Base-by-base conservation (phyloP, 30 jellyfish, hydroid and myxozoan species). In the Chrysaora quinquecirrha region DNA sequence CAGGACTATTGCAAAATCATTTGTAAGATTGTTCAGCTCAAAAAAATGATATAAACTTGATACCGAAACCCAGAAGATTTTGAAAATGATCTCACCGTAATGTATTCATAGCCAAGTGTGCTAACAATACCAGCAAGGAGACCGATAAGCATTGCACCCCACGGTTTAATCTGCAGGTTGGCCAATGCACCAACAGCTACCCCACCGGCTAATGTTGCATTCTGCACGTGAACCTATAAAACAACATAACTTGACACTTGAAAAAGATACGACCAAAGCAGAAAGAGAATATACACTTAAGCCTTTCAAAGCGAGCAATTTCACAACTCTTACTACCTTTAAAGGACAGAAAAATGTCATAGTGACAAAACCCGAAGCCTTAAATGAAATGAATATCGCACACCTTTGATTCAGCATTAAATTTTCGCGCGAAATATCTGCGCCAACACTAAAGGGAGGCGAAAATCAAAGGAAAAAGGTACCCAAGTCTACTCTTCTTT, bases 81-180 rank as follows among this genome's bases (percentile, higher is more conserved):
- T 9, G n/a, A 52, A 3, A 3, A 52, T 52, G 68, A 3, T 12
- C 93, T 71, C 68, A 91, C 98, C 80, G 95, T 69, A 18, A 91
- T 28, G 87, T 73, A 91, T 30, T 90, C 84, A 68, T 25, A 91
- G 34, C 98, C 98, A 0, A 91, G 67, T 3, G 95, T 82, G 71
- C 95, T 50, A 24, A 85, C 9, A 19, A 67, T 70, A 19, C 96
- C 96, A 34, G 97, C 86, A 28, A 85, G 22, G 46, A 84, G 19
- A 3, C 99, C 99, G 73, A 94, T 76, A 67, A 94, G 60, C 75
- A 94, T 88, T 4, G 99, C 99, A 9, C 99, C 99, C 97, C 97
- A 88, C 60, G 97, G 96, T 23, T 84, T 78, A 30, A 94, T 46
- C 38, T 34, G 21, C 19, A 94, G 90, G 67, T 89, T 89, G 19